Percentiles rank a stretch among this genome's conserved stretches.
Conservation (phyloP, 2,113 vertebrate species). For the Stegastes partitus region DNA sequence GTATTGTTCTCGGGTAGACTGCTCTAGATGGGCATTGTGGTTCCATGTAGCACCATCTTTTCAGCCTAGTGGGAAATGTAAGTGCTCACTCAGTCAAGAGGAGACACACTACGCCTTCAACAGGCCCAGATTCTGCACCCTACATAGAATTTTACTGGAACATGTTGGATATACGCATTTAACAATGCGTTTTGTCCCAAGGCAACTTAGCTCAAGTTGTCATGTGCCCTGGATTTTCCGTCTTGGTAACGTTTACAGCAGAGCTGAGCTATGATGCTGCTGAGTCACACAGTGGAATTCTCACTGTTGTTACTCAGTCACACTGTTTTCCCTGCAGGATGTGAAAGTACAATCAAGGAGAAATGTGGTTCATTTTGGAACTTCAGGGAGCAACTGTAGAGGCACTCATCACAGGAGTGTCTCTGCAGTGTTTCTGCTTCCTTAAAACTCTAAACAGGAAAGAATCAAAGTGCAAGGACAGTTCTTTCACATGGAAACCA, state of each 20-base stretch:
- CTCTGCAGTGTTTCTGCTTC: neutral
- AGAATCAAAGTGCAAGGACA: constrained; percentile 13
- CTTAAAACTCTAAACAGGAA: constrained; percentile 27
- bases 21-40: constrained; percentile 10
- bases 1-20: neutral
- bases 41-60: constrained; percentile 12
- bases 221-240: constrained; percentile 30
- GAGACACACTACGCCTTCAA: constrained; percentile 11
- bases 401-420: neutral
- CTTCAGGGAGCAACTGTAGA: neutral
- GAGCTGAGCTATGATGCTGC: constrained; percentile 25
- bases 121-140: constrained; percentile 29
- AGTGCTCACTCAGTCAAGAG: constrained; percentile 29
- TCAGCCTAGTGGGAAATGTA: constrained; percentile 32
- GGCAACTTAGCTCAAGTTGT: constrained; percentile 27
- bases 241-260: constrained; percentile 12
- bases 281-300: constrained; percentile 51
- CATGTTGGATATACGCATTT: constrained; percentile 27
- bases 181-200: constrained; percentile 43
- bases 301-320: constrained; percentile 41
- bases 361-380: constrained; percentile 34
- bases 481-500: neutral
- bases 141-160: constrained; percentile 20
- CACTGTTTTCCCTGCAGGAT: constrained; percentile 18
- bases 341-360: constrained; percentile 33